A percentile compares a stretch with the other conserved stretches of the same genome.
Evolutionary conservation across 92 coral and sea anemone species (phyloP).

Genomic region (Phenganax stokvisi): DNA sequence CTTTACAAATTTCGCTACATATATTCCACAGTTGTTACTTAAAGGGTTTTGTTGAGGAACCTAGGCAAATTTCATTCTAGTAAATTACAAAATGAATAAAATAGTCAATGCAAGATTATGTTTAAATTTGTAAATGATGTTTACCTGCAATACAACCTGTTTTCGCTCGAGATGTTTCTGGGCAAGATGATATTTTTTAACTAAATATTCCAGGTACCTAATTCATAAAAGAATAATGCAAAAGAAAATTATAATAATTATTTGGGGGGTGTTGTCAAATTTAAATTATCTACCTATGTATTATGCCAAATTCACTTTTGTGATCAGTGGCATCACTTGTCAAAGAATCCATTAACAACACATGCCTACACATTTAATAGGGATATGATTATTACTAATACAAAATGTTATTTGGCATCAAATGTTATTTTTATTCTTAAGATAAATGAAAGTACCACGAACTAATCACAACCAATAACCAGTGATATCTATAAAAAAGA

Average conservation of each 20-base stretch:
- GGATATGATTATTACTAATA: background rate
- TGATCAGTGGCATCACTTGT: background rate
- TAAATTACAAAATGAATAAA: background rate
- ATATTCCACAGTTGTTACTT: constrained; percentile 17
- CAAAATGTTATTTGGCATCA: background rate
- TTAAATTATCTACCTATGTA: background rate
- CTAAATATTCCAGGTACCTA: constrained; percentile 10
- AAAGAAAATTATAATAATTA: background rate
- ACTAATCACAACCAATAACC: constrained; percentile 14
- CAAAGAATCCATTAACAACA: constrained; percentile 17
- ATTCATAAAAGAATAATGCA: background rate
- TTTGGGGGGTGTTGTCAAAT: too few relatives aligned
- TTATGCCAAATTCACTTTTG: background rate
- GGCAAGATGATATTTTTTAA: background rate
- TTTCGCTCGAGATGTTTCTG: constrained; percentile 6
- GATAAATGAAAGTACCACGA: background rate
- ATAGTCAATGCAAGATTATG: background rate
- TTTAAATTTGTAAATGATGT: background rate
- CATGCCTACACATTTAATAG: background rate
- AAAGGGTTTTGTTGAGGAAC: background rate
- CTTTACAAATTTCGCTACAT: background rate
- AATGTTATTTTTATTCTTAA: background rate
- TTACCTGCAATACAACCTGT: background rate
- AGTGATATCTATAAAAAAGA: background rate
- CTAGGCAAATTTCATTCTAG: background rate